These are phyloP conservation scores for Forficula auricularia DNA, from an alignment of 1,140 invertebrate genomes.

Conservation along the genomic window DNA sequence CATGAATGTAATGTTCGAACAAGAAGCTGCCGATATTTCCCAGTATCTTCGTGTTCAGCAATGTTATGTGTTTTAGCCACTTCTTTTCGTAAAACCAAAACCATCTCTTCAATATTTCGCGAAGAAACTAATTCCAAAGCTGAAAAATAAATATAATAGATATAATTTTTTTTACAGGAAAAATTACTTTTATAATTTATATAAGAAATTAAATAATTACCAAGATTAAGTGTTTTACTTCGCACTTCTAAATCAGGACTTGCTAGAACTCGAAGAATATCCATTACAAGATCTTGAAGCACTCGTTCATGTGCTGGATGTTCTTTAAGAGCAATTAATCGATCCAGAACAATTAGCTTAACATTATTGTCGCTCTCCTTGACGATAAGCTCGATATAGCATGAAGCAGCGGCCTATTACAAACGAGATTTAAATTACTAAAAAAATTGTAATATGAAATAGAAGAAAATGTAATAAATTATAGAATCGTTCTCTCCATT, in stretches of 20 bases:
- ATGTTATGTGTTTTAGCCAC: slow-evolving; percentile 78
- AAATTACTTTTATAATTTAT: neutral
- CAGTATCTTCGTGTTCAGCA: slow-evolving; percentile 82
- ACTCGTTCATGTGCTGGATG: slow-evolving; percentile 78
- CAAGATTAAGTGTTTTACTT: slow-evolving; percentile 68
- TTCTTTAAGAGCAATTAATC: slow-evolving; percentile 76
- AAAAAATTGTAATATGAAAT: neutral
- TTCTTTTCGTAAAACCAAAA: slow-evolving; percentile 59
- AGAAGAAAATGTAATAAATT: neutral
- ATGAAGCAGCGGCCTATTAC: slow-evolving; percentile 77
- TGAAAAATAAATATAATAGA: slow-evolving; percentile 14
- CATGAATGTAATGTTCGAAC: slow-evolving; percentile 89
- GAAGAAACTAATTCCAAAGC: slow-evolving; percentile 86
- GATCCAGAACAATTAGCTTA: slow-evolving; percentile 93
- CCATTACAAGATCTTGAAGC: slow-evolving; percentile 95
- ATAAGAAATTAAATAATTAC: slow-evolving; percentile 18
- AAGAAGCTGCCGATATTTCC: slow-evolving; percentile 87
- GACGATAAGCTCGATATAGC: slow-evolving; percentile 95
- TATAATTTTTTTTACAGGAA: too few species aligned
- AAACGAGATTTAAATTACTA: slow-evolving; percentile 1
- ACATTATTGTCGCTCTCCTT: slow-evolving; percentile 99
- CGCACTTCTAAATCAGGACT: slow-evolving; percentile 88
- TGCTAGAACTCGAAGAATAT: slow-evolving; percentile 83
- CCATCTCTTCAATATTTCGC: slow-evolving; percentile 91
- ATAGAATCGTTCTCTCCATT: too few species aligned